These are phyloP conservation scores for Lasioglossum oenotherae DNA, from an alignment of 2,888 invertebrate species.

Conservation along the genomic window DNA sequence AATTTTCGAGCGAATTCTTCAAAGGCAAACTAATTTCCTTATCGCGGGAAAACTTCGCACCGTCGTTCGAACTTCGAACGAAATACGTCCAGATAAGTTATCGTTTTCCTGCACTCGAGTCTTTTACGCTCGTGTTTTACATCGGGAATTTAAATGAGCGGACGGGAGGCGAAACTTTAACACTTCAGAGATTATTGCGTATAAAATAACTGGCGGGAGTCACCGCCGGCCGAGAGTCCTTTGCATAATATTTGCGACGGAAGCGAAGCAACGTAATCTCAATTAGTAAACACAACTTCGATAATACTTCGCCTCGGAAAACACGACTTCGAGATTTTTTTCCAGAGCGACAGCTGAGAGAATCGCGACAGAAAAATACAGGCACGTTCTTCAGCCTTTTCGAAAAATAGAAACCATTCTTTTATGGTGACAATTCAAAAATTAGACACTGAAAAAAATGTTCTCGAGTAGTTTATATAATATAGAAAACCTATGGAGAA, in stretches of 20 bases:
- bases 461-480: background rate
- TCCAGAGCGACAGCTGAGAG: background rate
- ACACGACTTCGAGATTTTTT: background rate
- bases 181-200: constrained; percentile 15
- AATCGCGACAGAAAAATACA: background rate
- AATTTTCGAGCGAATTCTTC: constrained; percentile 24
- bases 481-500: background rate
- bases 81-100: constrained; percentile 43
- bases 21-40: constrained; percentile 35
- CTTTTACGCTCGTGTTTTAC: constrained; percentile 25
- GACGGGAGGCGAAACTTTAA: constrained; percentile 17
- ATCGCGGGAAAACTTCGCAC: constrained; percentile 20
- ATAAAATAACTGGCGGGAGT: background rate
- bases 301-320: background rate
- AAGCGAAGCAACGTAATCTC: background rate
- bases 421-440: background rate
- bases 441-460: background rate
- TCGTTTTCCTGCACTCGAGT: constrained; percentile 25
- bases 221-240: background rate
- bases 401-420: background rate
- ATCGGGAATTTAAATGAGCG: constrained; percentile 32
- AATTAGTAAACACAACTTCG: background rate
- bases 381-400: background rate
- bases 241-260: background rate
- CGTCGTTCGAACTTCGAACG: constrained; percentile 20